These are phyloP conservation scores for Charadrius vociferus DNA, from an alignment of 2,113 vertebrate species.

Conservation along the genomic window DNA sequence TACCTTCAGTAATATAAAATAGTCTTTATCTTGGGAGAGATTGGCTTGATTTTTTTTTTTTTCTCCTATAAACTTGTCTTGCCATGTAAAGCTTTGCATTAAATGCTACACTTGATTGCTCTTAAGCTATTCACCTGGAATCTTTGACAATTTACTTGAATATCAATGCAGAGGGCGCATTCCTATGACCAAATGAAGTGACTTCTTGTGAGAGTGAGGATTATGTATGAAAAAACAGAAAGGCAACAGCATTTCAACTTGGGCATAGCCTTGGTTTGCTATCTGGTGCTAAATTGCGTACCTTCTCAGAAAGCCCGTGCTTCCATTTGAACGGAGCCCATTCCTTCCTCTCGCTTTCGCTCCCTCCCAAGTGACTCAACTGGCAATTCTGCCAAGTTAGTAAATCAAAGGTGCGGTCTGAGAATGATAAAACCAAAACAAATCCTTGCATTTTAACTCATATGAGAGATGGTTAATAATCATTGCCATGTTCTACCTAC, in stretches of 20 bases:
- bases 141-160: constrained; percentile 4
- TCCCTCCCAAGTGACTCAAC: background rate
- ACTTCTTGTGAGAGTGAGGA: background rate
- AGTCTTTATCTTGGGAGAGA: constrained; percentile 29
- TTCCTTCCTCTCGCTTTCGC: background rate
- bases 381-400: background rate
- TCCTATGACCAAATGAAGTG: background rate
- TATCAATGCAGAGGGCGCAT: background rate
- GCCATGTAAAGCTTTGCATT: constrained; percentile 47
- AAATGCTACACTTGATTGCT: constrained; percentile 35
- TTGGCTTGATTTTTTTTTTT: background rate
- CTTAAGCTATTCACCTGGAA: background rate
- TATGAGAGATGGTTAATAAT: background rate
- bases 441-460: background rate
- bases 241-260: background rate
- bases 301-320: background rate
- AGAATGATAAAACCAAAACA: background rate
- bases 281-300: background rate
- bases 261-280: background rate
- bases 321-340: background rate
- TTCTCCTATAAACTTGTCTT: background rate
- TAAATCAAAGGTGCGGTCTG: background rate
- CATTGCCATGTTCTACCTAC: background rate
- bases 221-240: background rate
- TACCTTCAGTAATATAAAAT: constrained; percentile 48